Percentiles rank a stretch among this genome's conserved stretches.
Conservation (phyloP, 2,888 invertebrate genomes). For the Parascotia fuliginaria region DNA sequence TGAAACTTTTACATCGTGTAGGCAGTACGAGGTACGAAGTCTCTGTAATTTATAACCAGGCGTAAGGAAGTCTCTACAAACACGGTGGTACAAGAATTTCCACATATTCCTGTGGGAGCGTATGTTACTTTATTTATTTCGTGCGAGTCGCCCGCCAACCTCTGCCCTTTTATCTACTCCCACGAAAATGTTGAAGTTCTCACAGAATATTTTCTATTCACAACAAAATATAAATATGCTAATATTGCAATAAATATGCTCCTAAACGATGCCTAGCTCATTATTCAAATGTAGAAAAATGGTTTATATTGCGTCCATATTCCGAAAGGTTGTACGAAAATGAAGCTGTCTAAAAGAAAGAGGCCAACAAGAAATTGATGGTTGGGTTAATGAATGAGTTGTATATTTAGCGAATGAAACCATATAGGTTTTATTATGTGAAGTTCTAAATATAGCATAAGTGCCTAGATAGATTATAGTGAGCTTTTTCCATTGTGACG, state of each 20-base stretch:
- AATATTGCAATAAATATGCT: slow-evolving; percentile 29
- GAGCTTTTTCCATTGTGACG: too few species aligned
- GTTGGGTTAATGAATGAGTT: slow-evolving; percentile 35
- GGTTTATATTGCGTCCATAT: neutral
- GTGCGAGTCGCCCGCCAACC: slow-evolving; percentile 17
- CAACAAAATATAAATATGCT: slow-evolving; percentile 30
- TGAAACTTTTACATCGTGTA: neutral
- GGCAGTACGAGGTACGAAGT: neutral
- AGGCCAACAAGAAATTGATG: slow-evolving; percentile 34
- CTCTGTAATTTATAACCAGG: neutral
- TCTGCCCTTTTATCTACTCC: slow-evolving; percentile 27
- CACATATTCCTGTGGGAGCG: slow-evolving; percentile 23
- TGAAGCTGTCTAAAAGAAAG: slow-evolving; percentile 17
- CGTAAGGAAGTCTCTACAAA: slow-evolving; percentile 19
- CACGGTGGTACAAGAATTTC: slow-evolving; percentile 22
- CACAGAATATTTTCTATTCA: slow-evolving; percentile 20
- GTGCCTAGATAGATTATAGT: too few species aligned
- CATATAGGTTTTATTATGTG: neutral
- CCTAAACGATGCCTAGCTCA: slow-evolving; percentile 11
- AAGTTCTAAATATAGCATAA: too few species aligned
- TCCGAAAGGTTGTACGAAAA: slow-evolving; percentile 22
- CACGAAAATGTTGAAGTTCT: slow-evolving; percentile 28
- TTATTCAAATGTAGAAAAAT: slow-evolving; percentile 9
- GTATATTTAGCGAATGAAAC: slow-evolving; percentile 31
- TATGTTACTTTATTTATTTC: slow-evolving; percentile 43